Evolutionary conservation across 1,140 invertebrate species (phyloP).

Genomic region (Rhizoglyphus robini): DNA sequence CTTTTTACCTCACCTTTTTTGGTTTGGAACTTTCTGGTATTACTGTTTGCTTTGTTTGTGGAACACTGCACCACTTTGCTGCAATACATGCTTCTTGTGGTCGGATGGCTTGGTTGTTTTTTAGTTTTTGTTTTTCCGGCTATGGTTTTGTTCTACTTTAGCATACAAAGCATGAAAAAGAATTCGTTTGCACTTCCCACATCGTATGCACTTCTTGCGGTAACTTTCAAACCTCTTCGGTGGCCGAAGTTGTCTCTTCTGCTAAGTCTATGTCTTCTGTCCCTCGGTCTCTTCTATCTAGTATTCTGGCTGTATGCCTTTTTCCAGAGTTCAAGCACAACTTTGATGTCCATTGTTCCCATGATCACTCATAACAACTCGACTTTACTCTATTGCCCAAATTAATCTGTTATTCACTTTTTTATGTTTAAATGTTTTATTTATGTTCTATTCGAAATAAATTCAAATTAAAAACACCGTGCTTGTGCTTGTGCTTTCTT

Average conservation of each 20-base stretch:
- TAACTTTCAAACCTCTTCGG: background rate
- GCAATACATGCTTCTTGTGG: background rate
- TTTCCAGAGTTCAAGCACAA: background rate
- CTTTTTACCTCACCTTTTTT: background rate
- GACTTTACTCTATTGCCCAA: background rate
- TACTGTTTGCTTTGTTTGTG: background rate
- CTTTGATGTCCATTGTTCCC: background rate
- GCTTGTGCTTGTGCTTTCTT: too few relatives aligned
- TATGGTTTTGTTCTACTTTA: background rate
- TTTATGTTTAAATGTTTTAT: background rate
- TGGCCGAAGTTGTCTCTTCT: background rate
- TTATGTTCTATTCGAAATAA: background rate
- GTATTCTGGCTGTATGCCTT: constrained; percentile 7
- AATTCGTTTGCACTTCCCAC: background rate
- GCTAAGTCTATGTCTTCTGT: background rate
- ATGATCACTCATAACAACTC: background rate
- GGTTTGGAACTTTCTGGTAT: constrained; percentile 1
- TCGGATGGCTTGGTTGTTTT: background rate
- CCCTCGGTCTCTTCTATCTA: background rate
- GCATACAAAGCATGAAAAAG: background rate
- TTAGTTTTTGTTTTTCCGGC: background rate
- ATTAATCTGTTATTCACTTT: background rate
- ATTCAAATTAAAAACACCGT: too few relatives aligned
- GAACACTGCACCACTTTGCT: background rate
- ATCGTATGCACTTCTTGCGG: background rate